phyloP scores from a whole-genome alignment of 2,113 vertebrate species.

The Gymnorhina tibicen region DNA sequence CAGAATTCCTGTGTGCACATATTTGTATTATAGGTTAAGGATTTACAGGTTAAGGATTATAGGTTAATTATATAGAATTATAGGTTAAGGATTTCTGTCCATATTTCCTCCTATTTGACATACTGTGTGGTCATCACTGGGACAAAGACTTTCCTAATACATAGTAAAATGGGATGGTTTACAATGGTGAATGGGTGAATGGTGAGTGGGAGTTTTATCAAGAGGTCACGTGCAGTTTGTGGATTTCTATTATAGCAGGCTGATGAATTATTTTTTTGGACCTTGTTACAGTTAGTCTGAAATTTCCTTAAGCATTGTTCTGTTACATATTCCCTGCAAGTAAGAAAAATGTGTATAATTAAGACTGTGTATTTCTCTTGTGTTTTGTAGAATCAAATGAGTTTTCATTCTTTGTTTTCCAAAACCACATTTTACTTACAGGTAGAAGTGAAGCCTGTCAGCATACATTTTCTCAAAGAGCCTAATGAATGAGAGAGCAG shows the following conservation, averaged over 20 bases:
- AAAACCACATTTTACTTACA: not conserved
- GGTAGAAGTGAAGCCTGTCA: not conserved
- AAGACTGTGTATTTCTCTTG: not conserved
- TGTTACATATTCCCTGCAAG: not conserved
- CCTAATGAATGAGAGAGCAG: not conserved
- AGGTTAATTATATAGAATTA: not conserved
- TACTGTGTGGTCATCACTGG: not conserved
- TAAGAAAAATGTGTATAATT: not conserved
- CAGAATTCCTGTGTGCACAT: not conserved
- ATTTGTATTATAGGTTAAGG: not conserved
- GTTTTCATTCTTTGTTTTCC: not conserved
- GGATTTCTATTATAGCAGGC: not conserved
- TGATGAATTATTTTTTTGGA: not conserved
- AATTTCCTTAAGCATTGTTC: not conserved
- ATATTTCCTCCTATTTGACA: not conserved
- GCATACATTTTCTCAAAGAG: not conserved
- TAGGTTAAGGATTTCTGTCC: not conserved
- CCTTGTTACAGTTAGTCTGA: not conserved
- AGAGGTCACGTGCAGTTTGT: not conserved
- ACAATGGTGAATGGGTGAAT: not conserved
- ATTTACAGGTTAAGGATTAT: not conserved
- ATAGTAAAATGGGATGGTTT: not conserved
- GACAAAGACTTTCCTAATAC: not conserved
- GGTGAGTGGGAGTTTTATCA: conserved; percentile 1
- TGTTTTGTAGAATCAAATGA: not conserved